Conservation (phyloP, 92 coral and sea anemone genomes). For the Bergia puertoricense region DNA sequence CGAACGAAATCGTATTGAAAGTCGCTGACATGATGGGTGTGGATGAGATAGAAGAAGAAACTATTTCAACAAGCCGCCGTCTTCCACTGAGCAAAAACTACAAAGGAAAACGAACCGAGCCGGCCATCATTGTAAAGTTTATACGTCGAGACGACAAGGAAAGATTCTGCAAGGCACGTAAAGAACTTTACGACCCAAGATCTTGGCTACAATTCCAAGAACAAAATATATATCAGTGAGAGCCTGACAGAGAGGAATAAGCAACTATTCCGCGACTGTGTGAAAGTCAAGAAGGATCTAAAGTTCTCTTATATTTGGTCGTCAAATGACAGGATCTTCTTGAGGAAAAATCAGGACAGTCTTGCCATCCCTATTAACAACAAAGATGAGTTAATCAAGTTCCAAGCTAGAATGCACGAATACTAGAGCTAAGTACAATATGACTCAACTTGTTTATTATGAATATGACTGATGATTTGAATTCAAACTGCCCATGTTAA, state of each 20-base stretch:
- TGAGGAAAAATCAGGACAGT: constrained; percentile 22
- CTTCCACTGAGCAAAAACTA: constrained; percentile 29
- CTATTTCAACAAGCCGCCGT: constrained; percentile 51
- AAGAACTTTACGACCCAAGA: constrained; percentile 21
- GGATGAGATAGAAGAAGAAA: constrained; percentile 14
- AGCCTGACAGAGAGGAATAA: constrained; percentile 27
- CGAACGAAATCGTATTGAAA: too few relatives aligned
- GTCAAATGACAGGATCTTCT: constrained; percentile 23
- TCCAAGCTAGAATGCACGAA: constrained; percentile 19
- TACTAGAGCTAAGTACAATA: constrained; percentile 7
- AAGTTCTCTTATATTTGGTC: constrained; percentile 23
- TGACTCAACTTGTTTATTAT: not conserved
- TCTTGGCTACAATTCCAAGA: constrained; percentile 12
- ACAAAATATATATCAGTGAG: constrained; percentile 22
- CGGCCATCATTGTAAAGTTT: constrained; percentile 48
- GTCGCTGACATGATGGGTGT: too few relatives aligned
- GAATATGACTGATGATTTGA: constrained; percentile 13
- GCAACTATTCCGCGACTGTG: constrained; percentile 5
- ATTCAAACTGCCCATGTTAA: constrained; percentile 15
- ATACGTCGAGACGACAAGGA: constrained; percentile 52
- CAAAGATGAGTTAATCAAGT: constrained; percentile 20
- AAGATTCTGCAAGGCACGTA: constrained; percentile 39
- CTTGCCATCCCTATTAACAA: constrained; percentile 13
- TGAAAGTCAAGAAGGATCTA: constrained; percentile 21
- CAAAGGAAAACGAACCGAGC: constrained; percentile 31